Conservation (phyloP, 2,888 invertebrate species). For the Nebria salina region DNA sequence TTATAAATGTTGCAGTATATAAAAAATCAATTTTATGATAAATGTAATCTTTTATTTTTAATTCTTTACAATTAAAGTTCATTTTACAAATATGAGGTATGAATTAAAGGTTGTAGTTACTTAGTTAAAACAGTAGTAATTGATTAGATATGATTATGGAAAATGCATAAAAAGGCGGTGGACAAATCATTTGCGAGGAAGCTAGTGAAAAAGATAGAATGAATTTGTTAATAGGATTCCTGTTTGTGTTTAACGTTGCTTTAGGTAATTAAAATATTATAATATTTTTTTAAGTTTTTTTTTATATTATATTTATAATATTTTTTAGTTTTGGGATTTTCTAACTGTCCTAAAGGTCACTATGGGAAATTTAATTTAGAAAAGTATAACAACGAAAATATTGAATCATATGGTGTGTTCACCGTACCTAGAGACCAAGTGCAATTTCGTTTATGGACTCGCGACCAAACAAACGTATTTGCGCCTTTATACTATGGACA, state of each 20-base stretch:
- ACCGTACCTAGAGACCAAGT: conserved; percentile 30
- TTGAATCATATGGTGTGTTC: conserved; percentile 16
- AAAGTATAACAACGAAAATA: conserved; percentile 7
- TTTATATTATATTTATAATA: neutral
- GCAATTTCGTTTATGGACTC: conserved; percentile 38
- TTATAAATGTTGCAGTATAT: neutral
- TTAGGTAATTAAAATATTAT: neutral
- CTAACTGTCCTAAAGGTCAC: conserved; percentile 20
- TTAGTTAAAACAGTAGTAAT: neutral
- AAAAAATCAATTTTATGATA: neutral
- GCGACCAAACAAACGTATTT: conserved; percentile 20
- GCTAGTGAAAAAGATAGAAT: neutral
- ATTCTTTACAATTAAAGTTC: neutral
- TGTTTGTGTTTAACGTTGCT: neutral
- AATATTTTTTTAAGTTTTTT: neutral
- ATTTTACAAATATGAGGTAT: neutral
- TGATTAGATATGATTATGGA: neutral
- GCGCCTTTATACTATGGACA: conserved; percentile 32
- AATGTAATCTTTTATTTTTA: neutral
- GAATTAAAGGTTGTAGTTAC: neutral
- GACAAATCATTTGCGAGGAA: neutral
- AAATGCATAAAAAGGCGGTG: neutral
- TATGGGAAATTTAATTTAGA: conserved; percentile 5
- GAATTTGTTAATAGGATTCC: neutral
- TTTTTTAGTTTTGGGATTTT: conserved; percentile 21